Evolutionary conservation across 2,113 vertebrate species (phyloP).

Genomic region (Nannobrachium achirus): DNA sequence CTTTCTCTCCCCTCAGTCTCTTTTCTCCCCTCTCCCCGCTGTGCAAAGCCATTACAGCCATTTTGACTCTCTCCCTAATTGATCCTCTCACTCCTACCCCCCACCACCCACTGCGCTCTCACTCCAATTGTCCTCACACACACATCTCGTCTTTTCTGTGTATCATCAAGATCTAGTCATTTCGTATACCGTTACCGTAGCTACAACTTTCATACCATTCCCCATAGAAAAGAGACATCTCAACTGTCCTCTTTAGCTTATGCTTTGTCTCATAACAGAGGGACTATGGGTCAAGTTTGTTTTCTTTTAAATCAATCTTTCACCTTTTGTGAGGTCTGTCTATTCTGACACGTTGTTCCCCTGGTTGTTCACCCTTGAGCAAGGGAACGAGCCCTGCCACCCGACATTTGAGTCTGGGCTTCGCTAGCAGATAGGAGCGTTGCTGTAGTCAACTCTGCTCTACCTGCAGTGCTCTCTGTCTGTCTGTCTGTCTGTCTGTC

Average conservation of each 20-base stretch:
- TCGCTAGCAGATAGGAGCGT: neutral
- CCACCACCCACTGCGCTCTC: neutral
- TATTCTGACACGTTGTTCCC: constrained; percentile 9
- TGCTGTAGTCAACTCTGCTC: constrained; percentile 20
- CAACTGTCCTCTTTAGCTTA: neutral
- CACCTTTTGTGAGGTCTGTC: neutral
- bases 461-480: constrained; percentile 3
- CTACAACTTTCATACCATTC: neutral
- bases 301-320: neutral
- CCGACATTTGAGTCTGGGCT: neutral
- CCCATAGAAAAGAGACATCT: too few relatives aligned
- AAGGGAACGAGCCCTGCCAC: neutral
- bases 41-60: constrained; percentile 48
- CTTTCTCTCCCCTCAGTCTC: constrained; percentile 21
- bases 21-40: constrained; percentile 47
- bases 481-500: constrained; percentile 47
- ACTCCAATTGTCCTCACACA: constrained; percentile 38
- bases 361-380: neutral
- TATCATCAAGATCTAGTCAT: constrained; percentile 27
- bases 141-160: constrained; percentile 13
- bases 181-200: too few relatives aligned
- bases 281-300: neutral
- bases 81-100: constrained; percentile 13
- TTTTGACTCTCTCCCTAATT: constrained; percentile 54
- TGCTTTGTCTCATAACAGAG: neutral